Base-by-base conservation (phyloP, 2,888 invertebrate genomes). In the Sipunculus nudus region DNA sequence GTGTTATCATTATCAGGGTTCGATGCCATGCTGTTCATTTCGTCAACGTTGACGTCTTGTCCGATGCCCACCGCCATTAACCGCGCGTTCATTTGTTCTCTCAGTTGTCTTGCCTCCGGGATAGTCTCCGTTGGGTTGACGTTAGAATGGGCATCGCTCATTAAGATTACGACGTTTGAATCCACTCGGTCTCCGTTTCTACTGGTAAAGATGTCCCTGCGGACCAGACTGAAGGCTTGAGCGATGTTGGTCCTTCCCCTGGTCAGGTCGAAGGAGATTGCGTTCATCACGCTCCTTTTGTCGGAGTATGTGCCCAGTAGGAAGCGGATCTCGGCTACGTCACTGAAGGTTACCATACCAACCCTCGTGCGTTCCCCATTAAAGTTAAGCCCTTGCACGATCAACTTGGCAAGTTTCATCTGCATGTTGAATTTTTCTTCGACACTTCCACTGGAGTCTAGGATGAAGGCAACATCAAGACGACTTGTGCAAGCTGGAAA, bases 221-320 rank as follows among this genome's bases (percentile, higher is more conserved):
- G 31, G 21, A 54, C 29, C 38, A n/a, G 23, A 16, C 40, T 32
- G 8, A 69, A n/a, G n/a, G n/a, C n/a, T n/a, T n/a, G n/a, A 4
- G 78, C 78, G 4, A 78, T 78, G 67, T 79, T 77, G 0, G 80
- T 79, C 55, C 77, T 76, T 10, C 80, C 80, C 41, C 76, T 74
- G 53, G 70, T 71, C 45, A 77, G 77, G 26, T 68, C 62, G 52
- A 79, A 75, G 26, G 77, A 72, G 26, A 81, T 74, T 31, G 77
- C 79, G 54, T 75, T 74, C 57, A 75, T 73, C 3, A 80, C 68
- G 3, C 70, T 63, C 28, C 58, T 65, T 48, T 75, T 67, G 56
- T 71, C 61, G n/a, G 60, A 32, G 59, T 75, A 77, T 23, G 69
- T 38, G 56, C 75, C 72, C 59, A 81, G 65, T 61, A 74, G 71